Evolutionary conservation across 2,797 vertebrate species (phyloP).

Genomic region (Gymnopithys bicolor): DNA sequence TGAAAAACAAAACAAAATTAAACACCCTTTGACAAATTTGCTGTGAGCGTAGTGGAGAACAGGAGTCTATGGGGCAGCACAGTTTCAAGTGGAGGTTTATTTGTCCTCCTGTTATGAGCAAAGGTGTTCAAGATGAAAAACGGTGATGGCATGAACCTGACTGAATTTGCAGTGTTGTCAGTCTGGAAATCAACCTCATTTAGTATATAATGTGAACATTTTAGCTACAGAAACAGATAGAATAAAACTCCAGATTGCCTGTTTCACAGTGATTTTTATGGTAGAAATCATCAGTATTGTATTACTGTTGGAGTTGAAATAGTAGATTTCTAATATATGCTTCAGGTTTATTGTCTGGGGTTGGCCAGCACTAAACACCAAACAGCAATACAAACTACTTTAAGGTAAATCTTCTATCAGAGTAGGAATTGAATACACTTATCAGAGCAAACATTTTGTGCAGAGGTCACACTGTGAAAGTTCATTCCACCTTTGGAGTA

Average conservation of each 20-base stretch:
- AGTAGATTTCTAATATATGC: not conserved
- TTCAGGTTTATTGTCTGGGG: not conserved
- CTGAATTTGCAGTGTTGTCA: not conserved
- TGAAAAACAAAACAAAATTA: not conserved
- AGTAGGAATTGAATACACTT: slow-evolving; percentile 41
- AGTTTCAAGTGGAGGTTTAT: not conserved
- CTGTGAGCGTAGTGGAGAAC: not conserved
- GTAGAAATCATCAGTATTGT: not conserved
- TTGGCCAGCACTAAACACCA: slow-evolving; percentile 32
- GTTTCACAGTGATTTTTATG: not conserved
- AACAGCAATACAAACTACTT: not conserved
- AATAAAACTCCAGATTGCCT: not conserved
- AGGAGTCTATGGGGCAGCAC: not conserved
- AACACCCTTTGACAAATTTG: not conserved
- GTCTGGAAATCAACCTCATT: not conserved
- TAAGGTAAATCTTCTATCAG: not conserved
- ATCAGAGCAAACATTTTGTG: slow-evolving; percentile 19
- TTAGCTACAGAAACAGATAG: not conserved
- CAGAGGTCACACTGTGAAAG: not conserved
- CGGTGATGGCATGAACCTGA: not conserved
- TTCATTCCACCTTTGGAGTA: not conserved
- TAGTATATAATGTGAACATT: not conserved
- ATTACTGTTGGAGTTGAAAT: not conserved
- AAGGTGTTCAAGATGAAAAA: not conserved
- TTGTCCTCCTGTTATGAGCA: not conserved